Base-by-base conservation (phyloP, 2,797 vertebrate species). In the Bradypus variegatus region DNA sequence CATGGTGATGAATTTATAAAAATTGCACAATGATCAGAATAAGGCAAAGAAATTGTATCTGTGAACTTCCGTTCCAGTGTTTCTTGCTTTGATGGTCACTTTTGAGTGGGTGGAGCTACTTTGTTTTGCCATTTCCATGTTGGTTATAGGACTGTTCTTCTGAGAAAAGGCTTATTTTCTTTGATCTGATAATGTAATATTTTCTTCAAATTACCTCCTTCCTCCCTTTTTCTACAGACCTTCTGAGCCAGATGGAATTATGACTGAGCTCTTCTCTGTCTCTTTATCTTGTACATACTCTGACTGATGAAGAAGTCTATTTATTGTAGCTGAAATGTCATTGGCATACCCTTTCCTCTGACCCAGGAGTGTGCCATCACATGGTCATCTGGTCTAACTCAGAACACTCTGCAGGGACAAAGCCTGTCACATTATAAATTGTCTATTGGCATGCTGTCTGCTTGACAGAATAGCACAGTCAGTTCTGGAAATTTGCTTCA, bases 281-380 rank as follows among this genome's bases (percentile, higher is more conserved):
- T 97, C 91, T 81, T 58, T 62, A 8, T 94, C 75, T 96, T 96
- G 29, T 79, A 93, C 62, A 93, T 93, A 70, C 4, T 15, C 89
- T 95, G 65, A 94, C 27, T 86, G 55, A 14, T 23, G 80, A 94
- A 83, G 94, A 95, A 96, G 89, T 65, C 95, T 7, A 0, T 93
- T 96, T 48, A 6, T 88, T 84, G 67, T 86, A 67, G 65, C 87
- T 96, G 94, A 83, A 23, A 45, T 91, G 87, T 95, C 95, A 72
- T 94, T 92, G 91, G 76, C 87, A 90, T 90, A 18, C 45, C 94
- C 95, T 97, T 89, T 41, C 60, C 53, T 95, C 95, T 89, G 88
- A 62, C 6, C 13, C 45, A 93, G 78, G 86, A 94, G 92, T 88
- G 36, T 96, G 73, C 80, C 79, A 45, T 91, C 94, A 95, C 94